phyloP scores from a whole-genome alignment of 2,888 invertebrate genomes.

The Oscheius sp. region DNA sequence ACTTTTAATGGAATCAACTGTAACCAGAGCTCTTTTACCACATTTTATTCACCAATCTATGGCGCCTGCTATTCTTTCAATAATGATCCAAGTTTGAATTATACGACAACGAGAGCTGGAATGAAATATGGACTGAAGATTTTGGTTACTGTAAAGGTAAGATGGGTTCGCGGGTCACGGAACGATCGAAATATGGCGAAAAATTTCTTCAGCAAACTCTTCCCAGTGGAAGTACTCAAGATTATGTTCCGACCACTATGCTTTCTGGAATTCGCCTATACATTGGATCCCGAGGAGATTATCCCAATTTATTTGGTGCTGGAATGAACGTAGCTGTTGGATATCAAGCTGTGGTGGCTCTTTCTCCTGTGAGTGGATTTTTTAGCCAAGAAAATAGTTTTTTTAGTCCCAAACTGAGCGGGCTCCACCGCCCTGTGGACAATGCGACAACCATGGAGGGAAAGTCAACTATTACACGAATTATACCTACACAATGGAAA shows the following conservation, averaged over 20 bases:
- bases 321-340: constrained; percentile 57
- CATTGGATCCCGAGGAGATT: constrained; percentile 39
- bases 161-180: too few species aligned
- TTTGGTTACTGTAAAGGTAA: constrained; percentile 49
- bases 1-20: constrained; percentile 51
- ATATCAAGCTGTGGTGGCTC: constrained; percentile 51
- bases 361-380: constrained; percentile 40
- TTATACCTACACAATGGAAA: constrained; percentile 55
- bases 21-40: constrained; percentile 43
- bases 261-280: constrained; percentile 46
- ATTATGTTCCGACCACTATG: constrained; percentile 49
- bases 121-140: constrained; percentile 55
- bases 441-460: constrained; percentile 34
- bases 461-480: constrained; percentile 29
- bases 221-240: constrained; percentile 27
- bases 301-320: constrained; percentile 46
- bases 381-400: neutral
- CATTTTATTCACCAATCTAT: constrained; percentile 53
- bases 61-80: constrained; percentile 60
- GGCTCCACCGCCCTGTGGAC: constrained; percentile 49
- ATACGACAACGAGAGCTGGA: constrained; percentile 49
- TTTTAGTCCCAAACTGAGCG: constrained; percentile 46
- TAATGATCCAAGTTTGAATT: constrained; percentile 42
- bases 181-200: too few species aligned
- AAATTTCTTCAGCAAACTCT: constrained; percentile 44